Base-by-base conservation (phyloP, 2,888 invertebrate genomes). In the Scaptomyza polygonia region DNA sequence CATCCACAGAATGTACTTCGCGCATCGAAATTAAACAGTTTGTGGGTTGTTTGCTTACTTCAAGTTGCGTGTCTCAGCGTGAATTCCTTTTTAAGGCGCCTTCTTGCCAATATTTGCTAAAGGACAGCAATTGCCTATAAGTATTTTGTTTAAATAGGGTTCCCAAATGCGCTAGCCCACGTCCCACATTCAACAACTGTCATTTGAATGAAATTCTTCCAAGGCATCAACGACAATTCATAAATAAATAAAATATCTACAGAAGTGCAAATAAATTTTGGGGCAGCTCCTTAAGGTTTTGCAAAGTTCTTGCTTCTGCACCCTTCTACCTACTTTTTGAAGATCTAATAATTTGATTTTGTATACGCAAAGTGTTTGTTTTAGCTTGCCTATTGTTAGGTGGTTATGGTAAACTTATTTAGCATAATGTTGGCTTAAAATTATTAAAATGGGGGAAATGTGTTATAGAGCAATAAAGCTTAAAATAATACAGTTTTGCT, bases 91-190 rank as follows among this genome's bases (percentile, higher is more conserved):
- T 72, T 39, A 57, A 30, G 71, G 47, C 63, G 48, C n/a, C 61
- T 48, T 57, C 34, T 61, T 25, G 51, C 55, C 73, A 82, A 82
- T 86, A 86, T 86, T 86, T 82, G 80, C 78, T 73, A 71, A 82
- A 80, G 82, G 83, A 80, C 80, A 78, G 73, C 83, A 76, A 72
- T 82, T 75, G 77, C 76, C 82, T 72, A 73, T 76, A 78, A 83
- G 83, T 86, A 75, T 71, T 86, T 71, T 84, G 85, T 84, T 84
- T 86, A 86, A 84, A 84, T 85, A 84, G 87, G 87, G 86, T 71
- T 73, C 69, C 51, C 72, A 67, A 51, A 59, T 48, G 43, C 58
- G 30, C 43, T 39, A 9, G 9, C 9, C 14, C 39, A 39, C 74
- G 63, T 48, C 65, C 77, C 65, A 69, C 66, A 48, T 55, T 61